phyloP scores from a whole-genome alignment of 2,888 invertebrate species.

The Metalampra italica region DNA sequence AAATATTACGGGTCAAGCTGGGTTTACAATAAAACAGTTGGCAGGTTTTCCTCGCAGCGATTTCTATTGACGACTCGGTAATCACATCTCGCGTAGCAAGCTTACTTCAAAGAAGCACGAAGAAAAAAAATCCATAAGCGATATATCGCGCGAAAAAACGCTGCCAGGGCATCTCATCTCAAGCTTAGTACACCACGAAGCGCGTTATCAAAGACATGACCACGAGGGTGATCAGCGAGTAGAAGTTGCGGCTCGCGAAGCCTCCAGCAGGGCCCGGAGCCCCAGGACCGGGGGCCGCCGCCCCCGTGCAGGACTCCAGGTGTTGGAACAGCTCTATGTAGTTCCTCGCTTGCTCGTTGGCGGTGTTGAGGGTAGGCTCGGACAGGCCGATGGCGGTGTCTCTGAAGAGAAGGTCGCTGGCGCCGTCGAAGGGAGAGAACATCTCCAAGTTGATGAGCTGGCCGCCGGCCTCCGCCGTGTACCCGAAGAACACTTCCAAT shows the following conservation, averaged over 20 bases:
- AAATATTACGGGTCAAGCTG: no score
- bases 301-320: conserved; percentile 51
- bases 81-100: no score
- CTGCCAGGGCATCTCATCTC: neutral
- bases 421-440: conserved; percentile 77
- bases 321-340: conserved; percentile 77
- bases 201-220: conserved; percentile 37
- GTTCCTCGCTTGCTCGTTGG: conserved; percentile 65
- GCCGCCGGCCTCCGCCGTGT: conserved; percentile 42
- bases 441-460: conserved; percentile 72
- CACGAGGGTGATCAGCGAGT: conserved; percentile 41
- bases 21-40: no score
- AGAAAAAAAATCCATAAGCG: neutral
- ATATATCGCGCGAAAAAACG: neutral
- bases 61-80: no score
- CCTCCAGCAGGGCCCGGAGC: no score
- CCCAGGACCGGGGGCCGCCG: conserved; percentile 30
- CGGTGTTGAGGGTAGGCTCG: conserved; percentile 46
- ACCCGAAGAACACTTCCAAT: conserved; percentile 74
- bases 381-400: conserved; percentile 79
- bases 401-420: conserved; percentile 79
- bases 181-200: conserved; percentile 32
- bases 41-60: no score
- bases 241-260: conserved; percentile 31
- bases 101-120: neutral